Conservation (phyloP, 2,113 vertebrate genomes). For the Chauna torquata region DNA sequence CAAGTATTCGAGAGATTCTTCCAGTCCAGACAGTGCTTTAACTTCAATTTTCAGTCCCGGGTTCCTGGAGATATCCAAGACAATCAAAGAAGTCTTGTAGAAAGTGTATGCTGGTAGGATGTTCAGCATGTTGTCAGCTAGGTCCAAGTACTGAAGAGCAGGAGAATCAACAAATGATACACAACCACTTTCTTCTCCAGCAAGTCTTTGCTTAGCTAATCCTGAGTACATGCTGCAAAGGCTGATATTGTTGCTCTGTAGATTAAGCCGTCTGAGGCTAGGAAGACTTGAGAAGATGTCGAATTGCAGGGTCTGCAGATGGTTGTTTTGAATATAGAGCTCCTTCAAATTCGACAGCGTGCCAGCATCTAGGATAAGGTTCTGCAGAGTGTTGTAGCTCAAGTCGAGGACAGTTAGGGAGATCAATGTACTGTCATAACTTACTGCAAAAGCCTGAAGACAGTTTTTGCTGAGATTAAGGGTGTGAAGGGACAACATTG, state of each 20-base stretch:
- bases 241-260: constrained; percentile 83
- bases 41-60: constrained; percentile 79
- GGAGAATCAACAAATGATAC: constrained; percentile 78
- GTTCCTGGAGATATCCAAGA: constrained; percentile 88
- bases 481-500: constrained; percentile 79
- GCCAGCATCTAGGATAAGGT: constrained; percentile 69
- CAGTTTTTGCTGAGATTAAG: constrained; percentile 95
- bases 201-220: constrained; percentile 14
- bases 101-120: constrained; percentile 78
- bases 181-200: constrained; percentile 65
- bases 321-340: constrained; percentile 84
- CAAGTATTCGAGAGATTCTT: constrained; percentile 84
- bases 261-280: constrained; percentile 79
- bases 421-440: constrained; percentile 49
- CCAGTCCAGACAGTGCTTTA: constrained; percentile 83
- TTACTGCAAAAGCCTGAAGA: constrained; percentile 75
- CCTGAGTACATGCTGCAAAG: constrained; percentile 69
- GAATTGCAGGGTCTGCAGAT: constrained; percentile 73
- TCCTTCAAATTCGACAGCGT: constrained; percentile 72
- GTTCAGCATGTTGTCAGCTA: constrained; percentile 82
- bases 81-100: constrained; percentile 76
- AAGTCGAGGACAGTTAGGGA: constrained; percentile 81
- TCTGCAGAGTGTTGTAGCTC: constrained; percentile 84
- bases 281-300: constrained; percentile 80
- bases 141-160: constrained; percentile 78